Conservation (phyloP, 1,140 invertebrate genomes). For the Trichoplusia ni region DNA sequence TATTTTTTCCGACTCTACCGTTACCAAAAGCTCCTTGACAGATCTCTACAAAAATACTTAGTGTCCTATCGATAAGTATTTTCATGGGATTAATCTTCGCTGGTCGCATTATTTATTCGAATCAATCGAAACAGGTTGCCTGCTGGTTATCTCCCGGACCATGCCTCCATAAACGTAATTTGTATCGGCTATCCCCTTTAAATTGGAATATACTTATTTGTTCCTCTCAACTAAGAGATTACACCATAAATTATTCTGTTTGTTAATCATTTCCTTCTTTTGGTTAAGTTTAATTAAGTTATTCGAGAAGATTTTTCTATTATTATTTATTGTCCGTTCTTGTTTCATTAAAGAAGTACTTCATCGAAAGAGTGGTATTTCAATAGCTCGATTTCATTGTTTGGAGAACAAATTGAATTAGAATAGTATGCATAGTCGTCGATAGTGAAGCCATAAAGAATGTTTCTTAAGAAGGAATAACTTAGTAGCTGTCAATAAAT, state of each 20-base stretch:
- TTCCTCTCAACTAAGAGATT: constrained; percentile 51
- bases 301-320: not conserved
- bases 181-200: constrained; percentile 66
- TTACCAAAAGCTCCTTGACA: too few species aligned
- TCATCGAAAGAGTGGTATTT: not conserved
- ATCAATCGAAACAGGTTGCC: constrained; percentile 70
- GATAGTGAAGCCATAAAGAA: constrained; percentile 13
- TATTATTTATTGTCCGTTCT: constrained; percentile 10
- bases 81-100: constrained; percentile 75
- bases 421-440: constrained; percentile 1
- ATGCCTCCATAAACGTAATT: constrained; percentile 74
- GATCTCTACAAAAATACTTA: too few species aligned
- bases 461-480: constrained; percentile 17
- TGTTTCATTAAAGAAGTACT: too few species aligned
- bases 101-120: constrained; percentile 74
- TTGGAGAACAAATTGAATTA: not conserved
- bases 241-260: constrained; percentile 48
- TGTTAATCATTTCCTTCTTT: constrained; percentile 41
- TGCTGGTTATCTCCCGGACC: constrained; percentile 63
- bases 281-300: constrained; percentile 41
- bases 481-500: constrained; percentile 29
- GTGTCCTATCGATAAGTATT: constrained; percentile 72
- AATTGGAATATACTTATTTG: constrained; percentile 68
- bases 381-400: too few species aligned
- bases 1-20: not conserved